A percentile compares a stretch with the other conserved stretches of the same genome.
Conservation (phyloP, 1,140 invertebrate species). For the Lucilia cuprina region DNA sequence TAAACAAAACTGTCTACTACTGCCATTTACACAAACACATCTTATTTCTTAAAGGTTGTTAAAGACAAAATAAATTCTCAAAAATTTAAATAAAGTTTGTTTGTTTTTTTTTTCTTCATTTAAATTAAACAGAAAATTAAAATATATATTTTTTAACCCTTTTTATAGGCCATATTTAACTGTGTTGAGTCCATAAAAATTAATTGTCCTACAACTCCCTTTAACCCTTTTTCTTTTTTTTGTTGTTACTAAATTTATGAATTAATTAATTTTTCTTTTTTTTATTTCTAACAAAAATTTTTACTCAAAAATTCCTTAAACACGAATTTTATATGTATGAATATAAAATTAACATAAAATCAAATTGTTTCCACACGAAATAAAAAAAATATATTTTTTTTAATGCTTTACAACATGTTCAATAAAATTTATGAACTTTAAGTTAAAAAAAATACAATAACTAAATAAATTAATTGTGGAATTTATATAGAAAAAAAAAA, state of each 20-base stretch:
- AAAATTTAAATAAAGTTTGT: not conserved
- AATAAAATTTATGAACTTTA: slow-evolving; percentile 14
- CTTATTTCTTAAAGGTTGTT: not conserved
- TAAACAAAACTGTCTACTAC: slow-evolving; percentile 29
- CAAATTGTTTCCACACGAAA: not conserved
- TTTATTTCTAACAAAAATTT: too few species aligned
- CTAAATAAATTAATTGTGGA: not conserved
- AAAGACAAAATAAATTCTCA: not conserved
- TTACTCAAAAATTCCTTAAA: not conserved
- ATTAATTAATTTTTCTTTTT: not conserved
- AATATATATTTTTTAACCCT: not conserved
- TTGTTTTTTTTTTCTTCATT: not conserved
- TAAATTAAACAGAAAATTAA: too few species aligned
- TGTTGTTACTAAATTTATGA: not conserved
- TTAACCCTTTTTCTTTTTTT: not conserved
- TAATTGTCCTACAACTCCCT: not conserved
- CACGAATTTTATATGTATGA: not conserved
- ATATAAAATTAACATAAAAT: slow-evolving; percentile 5
- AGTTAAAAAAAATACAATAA: not conserved
- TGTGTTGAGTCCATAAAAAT: not conserved
- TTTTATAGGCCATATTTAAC: not conserved
- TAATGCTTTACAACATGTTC: not conserved
- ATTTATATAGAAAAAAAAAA: too few species aligned
- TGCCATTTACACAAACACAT: not conserved
- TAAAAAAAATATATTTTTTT: not conserved